phyloP scores from a whole-genome alignment of 2,797 vertebrate species.

The Ispidina picta region DNA sequence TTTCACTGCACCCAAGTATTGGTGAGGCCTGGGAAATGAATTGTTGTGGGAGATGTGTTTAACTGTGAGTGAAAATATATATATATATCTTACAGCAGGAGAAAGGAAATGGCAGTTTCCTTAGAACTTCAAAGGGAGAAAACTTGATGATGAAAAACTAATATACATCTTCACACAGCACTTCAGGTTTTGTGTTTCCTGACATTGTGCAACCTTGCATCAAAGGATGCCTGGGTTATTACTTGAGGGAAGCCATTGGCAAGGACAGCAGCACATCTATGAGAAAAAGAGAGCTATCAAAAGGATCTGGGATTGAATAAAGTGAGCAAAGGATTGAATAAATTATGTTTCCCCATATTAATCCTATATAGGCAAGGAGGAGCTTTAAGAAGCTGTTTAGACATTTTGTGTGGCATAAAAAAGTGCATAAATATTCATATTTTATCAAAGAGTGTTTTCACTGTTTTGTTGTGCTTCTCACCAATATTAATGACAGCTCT shows the following conservation, averaged over 20 bases:
- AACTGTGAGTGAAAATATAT: background rate
- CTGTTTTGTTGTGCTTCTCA: background rate
- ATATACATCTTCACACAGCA: background rate
- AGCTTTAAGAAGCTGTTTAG: background rate
- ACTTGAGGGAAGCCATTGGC: background rate
- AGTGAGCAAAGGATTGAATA: background rate
- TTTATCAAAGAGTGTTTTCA: background rate
- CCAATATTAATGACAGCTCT: background rate
- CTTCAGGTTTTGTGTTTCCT: conserved; percentile 25
- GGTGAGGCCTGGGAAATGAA: conserved; percentile 19
- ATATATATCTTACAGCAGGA: background rate
- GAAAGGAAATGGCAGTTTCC: conserved; percentile 55
- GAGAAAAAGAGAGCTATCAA: background rate
- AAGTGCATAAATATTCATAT: conserved; percentile 3
- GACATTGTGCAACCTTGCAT: conserved; percentile 16
- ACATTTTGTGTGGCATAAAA: background rate
- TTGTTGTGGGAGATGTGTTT: background rate
- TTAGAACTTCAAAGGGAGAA: conserved; percentile 54
- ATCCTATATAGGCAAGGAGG: background rate
- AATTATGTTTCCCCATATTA: background rate
- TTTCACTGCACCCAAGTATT: background rate
- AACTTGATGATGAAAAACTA: conserved; percentile 34
- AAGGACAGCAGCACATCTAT: background rate
- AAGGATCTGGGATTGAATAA: background rate
- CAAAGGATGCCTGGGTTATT: conserved; percentile 26